Evolutionary conservation across 2,888 invertebrate genomes (phyloP), one percentile per base, ranked within the genome.

Genomic region (Actias luna): DNA sequence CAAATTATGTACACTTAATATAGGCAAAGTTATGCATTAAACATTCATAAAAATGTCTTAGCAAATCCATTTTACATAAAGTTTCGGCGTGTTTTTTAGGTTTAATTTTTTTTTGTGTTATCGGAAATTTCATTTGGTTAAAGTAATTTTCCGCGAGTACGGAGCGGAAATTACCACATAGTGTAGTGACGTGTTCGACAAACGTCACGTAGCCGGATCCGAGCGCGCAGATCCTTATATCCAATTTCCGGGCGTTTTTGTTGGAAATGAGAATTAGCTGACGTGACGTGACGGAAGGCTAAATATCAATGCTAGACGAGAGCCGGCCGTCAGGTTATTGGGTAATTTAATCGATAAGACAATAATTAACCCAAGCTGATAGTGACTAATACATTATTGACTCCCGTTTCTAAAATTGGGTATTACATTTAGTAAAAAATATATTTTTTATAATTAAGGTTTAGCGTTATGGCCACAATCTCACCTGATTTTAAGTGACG

Each of bases 111-210:
- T 86, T 81, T 82, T 83, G 81, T 82, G 81, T 78, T 78, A 84
- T 88, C 88, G 89, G 89, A 90, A 91, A 90, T 91, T 92, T 89
- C 87, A 86, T 88, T 87, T 83, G 87, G 89, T 88, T 87, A 88
- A 92, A 92, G 91, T 92, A 92, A 92, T 92, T 92, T 92, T 91
- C 89, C 89, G 83, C 89, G 85, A 87, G 88, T 88, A 82, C 80
- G 76, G 85, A 87, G 82, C 92, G 92, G 92, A 92, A 91, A 92
- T 92, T 92, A 92, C 90, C 87, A 89, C 92, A 92, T 90, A 92
- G 91, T 91, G 88, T 87, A 86, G 88, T 91, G 92, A 91, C 90
- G 89, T 91, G 89, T 92, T 91, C 89, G 90, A 90, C 91, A 92
- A 89, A 89, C 91, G 92, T 91, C 92, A 91, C 92, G 92, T 91